These are phyloP conservation scores for Oikopleura dioica DNA, from an alignment of 23 tunicate genomes.

Conservation along the genomic window DNA sequence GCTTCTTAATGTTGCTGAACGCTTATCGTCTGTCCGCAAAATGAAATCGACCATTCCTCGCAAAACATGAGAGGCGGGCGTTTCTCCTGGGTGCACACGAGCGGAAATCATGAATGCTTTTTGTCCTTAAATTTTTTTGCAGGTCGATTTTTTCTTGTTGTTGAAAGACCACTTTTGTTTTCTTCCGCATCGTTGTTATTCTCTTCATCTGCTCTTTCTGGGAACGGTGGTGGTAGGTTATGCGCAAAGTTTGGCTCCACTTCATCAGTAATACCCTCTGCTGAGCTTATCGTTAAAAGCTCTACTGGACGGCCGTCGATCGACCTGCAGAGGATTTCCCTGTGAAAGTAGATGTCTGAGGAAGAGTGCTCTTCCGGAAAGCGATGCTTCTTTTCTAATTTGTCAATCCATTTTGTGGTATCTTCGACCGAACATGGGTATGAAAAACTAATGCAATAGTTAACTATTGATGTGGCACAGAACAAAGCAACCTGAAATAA, in stretches of 20 bases:
- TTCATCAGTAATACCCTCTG: not conserved
- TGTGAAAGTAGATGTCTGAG: constrained; percentile 51
- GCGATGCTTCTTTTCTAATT: constrained; percentile 21
- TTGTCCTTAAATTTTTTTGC: constrained; percentile 28
- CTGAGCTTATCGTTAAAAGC: constrained; percentile 30
- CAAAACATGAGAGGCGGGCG: constrained; percentile 83
- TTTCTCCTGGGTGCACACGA: constrained; percentile 95
- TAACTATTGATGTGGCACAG: no score
- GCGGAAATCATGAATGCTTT: constrained; percentile 40
- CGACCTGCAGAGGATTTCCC: constrained; percentile 41
- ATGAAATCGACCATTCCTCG: constrained; percentile 73
- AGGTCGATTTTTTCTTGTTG: not conserved
- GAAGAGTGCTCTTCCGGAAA: no score
- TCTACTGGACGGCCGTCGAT: constrained; percentile 49
- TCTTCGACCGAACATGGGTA: not conserved
- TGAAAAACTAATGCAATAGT: no score
- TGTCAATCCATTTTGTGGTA: constrained; percentile 19
- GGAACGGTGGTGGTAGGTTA: constrained; percentile 7
- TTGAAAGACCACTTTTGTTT: not conserved
- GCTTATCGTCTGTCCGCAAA: constrained; percentile 45
- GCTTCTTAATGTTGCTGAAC: constrained; percentile 44
- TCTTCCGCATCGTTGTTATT: not conserved
- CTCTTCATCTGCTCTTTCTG: not conserved
- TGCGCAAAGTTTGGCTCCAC: constrained; percentile 1
- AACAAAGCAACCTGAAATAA: no score